Base-by-base conservation (phyloP, 2,888 invertebrate genomes). In the Mimachlamys varia region DNA sequence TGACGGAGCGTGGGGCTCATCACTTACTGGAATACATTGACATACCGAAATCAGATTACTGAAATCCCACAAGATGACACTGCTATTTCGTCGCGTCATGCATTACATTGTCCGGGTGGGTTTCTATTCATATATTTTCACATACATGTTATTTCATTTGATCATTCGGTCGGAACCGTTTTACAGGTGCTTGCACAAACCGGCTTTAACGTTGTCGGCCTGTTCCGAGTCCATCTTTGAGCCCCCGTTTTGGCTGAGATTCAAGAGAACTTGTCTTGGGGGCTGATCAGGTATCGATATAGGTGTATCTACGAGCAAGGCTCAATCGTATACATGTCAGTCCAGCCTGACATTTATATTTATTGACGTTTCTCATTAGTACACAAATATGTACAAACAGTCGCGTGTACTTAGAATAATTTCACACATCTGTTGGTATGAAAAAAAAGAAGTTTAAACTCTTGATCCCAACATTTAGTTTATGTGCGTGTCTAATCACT, bases 211-310 rank as follows among this genome's bases (percentile, higher is more conserved):
- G 10, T 76, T 33, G 27, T 12, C 33, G 33, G 2, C 33, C 22
- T 76, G 33, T 76, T 76, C n/a, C 22, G 76, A 15, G 7, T 12
- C 33, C 33, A 33, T 33, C 76, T 15, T 33, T 19, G 4, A 27
- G 4, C 0, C 27, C 27, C 76, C 12, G 12, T 22, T 76, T 76
- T 76, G 76, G 76, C 76, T 27, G 22, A 22, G 33, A 76, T 0
- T 76, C 76, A 76, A 76, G 27, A 2, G 27, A 33, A 33, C 76
- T 33, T 76, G 76, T 76, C 76, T 33, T 15, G 4, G 7, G 53
- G 19, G n/a, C 62, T 10, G 62, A 62, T 62, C 62, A 62, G 62
- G 62, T 62, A 62, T 62, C 62, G 62, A 62, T 62, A 62, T 62
- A 44, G 44, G 44, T 44, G 62, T 62, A 62, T 62, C 27, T 5